A percentile compares a stretch with the other conserved stretches of the same genome.
Evolutionary conservation across 64 coral and sea anemone species (phyloP).

Genomic region (Catalaphyllia jardinei): DNA sequence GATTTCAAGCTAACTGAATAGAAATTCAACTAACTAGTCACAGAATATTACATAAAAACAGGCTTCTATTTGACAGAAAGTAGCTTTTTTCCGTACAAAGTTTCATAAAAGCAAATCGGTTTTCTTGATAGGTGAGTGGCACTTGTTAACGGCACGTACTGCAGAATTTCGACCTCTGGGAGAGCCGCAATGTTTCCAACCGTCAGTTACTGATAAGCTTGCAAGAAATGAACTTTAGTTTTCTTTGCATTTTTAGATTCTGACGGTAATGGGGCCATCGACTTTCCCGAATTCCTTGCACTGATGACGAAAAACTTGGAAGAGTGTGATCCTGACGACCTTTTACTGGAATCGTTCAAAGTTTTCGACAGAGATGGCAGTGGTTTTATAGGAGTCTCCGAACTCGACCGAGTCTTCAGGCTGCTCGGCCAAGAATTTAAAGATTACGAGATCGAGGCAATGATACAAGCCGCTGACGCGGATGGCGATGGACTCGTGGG

Average conservation of each 20-base stretch:
- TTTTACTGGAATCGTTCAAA: conserved; percentile 78
- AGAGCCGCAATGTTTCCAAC: no score
- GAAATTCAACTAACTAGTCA: no score
- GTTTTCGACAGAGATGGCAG: conserved; percentile 90
- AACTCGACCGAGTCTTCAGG: conserved; percentile 82
- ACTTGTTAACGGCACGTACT: no score
- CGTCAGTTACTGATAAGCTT: no score
- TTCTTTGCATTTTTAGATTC: conserved; percentile 56
- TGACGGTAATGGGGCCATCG: conserved; percentile 93
- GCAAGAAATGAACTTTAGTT: not conserved
- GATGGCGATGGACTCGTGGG: conserved; percentile 84
- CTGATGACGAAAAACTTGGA: conserved; percentile 86
- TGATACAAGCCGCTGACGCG: conserved; percentile 79
- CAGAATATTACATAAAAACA: no score
- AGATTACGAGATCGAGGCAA: conserved; percentile 88
- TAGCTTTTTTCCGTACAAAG: no score
- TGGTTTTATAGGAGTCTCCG: conserved; percentile 64
- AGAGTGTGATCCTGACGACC: conserved; percentile 83
- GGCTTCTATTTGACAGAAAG: no score
- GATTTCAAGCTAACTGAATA: no score
- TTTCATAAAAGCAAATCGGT: no score
- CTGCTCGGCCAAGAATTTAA: conserved; percentile 90
- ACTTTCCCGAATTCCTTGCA: conserved; percentile 89
- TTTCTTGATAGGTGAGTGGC: no score
- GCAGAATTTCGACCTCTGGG: no score